Evolutionary conservation across 2,113 vertebrate genomes (phyloP).

Genomic region (Callionymus lyra): DNA sequence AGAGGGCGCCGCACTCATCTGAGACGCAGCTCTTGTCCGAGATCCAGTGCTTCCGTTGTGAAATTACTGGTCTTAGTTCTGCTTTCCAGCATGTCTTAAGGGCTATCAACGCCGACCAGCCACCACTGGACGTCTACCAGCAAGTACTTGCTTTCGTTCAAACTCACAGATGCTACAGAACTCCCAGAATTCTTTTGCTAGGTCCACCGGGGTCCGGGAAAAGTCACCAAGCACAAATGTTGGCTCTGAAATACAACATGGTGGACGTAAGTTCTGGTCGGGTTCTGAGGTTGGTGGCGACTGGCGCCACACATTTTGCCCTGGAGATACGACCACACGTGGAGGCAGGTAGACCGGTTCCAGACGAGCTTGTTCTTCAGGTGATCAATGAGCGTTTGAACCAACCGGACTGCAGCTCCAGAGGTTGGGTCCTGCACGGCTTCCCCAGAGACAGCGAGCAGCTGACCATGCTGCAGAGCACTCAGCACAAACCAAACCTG

Average conservation of each 20-base stretch:
- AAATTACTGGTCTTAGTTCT: constrained; percentile 62
- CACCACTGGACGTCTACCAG: constrained; percentile 72
- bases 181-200: constrained; percentile 75
- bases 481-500: constrained; percentile 43
- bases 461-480: constrained; percentile 19
- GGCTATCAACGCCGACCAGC: constrained; percentile 76
- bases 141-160: constrained; percentile 75
- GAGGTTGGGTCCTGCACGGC: constrained; percentile 50
- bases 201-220: constrained; percentile 84
- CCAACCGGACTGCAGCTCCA: constrained; percentile 30
- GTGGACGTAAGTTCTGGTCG: constrained; percentile 67
- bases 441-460: constrained; percentile 36
- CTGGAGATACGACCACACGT: no score
- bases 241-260: constrained; percentile 77
- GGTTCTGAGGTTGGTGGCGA: neutral
- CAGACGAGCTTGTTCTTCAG: constrained; percentile 70
- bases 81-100: constrained; percentile 69
- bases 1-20: constrained; percentile 34
- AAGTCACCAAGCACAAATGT: constrained; percentile 76
- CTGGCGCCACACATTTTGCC: no score
- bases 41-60: constrained; percentile 66
- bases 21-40: constrained; percentile 54
- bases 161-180: constrained; percentile 63
- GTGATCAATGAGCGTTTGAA: constrained; percentile 65
- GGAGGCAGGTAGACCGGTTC: constrained; percentile 53